Percentiles rank a stretch among this genome's conserved stretches.
phyloP scores from a whole-genome alignment of 1,140 invertebrate species.

The Neotoxoptera formosana region DNA sequence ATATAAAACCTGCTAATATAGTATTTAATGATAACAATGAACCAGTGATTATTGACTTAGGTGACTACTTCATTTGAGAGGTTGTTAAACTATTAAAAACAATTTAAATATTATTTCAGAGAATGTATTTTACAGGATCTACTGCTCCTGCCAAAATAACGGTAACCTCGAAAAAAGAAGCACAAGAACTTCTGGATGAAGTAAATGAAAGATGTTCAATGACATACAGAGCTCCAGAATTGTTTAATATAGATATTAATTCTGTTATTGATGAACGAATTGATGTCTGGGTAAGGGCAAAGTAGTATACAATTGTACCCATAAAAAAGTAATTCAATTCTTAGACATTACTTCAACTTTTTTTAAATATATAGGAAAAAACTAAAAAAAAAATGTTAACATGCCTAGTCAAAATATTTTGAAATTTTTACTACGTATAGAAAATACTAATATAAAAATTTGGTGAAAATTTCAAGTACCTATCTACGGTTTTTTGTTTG shows the following conservation, averaged over 20 bases:
- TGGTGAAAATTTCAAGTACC: too few relatives aligned
- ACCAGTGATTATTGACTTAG: conserved; percentile 85
- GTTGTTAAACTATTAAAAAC: conserved; percentile 42
- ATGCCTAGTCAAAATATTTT: too few relatives aligned
- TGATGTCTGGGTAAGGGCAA: conserved; percentile 82
- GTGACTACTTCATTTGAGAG: conserved; percentile 63
- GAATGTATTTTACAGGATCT: conserved; percentile 69
- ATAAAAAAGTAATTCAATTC: background rate
- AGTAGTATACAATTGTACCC: background rate
- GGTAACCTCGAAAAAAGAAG: conserved; percentile 76
- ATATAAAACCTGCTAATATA: conserved; percentile 86
- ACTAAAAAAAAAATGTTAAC: too few relatives aligned
- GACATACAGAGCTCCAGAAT: conserved; percentile 86
- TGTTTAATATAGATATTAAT: conserved; percentile 85
- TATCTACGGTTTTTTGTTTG: too few relatives aligned
- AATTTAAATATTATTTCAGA: background rate
- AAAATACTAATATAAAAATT: too few relatives aligned
- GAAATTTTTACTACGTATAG: too few relatives aligned
- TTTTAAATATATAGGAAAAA: background rate
- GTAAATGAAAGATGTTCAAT: conserved; percentile 87
- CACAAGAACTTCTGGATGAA: conserved; percentile 78
- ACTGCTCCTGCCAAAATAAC: conserved; percentile 77
- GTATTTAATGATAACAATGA: conserved; percentile 75
- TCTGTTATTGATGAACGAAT: conserved; percentile 83
- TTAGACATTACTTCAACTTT: background rate